Evolutionary conservation across 2,113 vertebrate species (phyloP).

Genomic region (Mesitornis unicolor): DNA sequence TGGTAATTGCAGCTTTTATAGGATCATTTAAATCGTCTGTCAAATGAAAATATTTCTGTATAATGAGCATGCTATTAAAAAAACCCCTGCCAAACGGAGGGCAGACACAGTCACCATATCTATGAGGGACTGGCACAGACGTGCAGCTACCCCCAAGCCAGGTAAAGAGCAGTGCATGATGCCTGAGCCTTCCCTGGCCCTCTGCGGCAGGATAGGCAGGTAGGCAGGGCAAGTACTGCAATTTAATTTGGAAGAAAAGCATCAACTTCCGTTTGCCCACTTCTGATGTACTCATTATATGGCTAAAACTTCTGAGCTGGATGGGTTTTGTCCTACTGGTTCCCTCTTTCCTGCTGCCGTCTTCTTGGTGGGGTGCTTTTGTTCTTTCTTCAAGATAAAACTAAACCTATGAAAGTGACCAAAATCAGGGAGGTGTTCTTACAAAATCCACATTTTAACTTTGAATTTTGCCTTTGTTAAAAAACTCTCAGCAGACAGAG

Average conservation of each 20-base stretch:
- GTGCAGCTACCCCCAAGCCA: neutral
- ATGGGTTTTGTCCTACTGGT: neutral
- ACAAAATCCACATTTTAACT: constrained; percentile 59
- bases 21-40: constrained; percentile 65
- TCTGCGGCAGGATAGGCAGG: neutral
- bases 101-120: constrained; percentile 42
- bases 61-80: constrained; percentile 67
- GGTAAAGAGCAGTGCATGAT: neutral
- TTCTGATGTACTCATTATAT: constrained; percentile 70
- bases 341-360: constrained; percentile 8
- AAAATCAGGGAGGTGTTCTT: constrained; percentile 39
- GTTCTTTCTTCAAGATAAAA: constrained; percentile 63
- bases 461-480: constrained; percentile 61
- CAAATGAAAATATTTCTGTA: constrained; percentile 69
- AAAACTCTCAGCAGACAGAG: neutral
- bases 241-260: constrained; percentile 3
- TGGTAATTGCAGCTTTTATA: constrained; percentile 65
- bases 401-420: constrained; percentile 52
- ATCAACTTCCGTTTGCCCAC: neutral
- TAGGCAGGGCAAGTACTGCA: neutral
- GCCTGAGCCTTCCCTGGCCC: neutral
- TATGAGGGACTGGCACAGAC: neutral
- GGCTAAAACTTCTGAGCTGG: constrained; percentile 38
- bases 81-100: constrained; percentile 34
- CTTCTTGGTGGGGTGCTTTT: constrained; percentile 25